These are phyloP conservation scores for Lutraria rhynchaena DNA, from an alignment of 1,140 invertebrate genomes.

Conservation along the genomic window DNA sequence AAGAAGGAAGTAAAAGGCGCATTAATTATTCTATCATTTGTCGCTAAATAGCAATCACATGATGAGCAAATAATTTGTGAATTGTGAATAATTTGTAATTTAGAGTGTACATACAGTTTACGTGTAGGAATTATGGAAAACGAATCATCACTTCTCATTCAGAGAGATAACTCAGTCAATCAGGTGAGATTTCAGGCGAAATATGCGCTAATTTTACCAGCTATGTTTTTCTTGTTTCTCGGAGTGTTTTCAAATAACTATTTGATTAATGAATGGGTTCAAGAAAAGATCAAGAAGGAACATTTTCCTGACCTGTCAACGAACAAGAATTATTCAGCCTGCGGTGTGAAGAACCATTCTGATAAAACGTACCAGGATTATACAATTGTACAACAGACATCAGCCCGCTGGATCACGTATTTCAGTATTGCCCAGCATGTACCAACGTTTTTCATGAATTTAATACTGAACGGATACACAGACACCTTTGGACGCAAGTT, in stretches of 20 bases:
- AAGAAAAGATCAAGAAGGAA: slow-evolving; percentile 17
- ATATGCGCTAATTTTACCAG: slow-evolving; percentile 9
- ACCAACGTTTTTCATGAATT: slow-evolving; percentile 16
- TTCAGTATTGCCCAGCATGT: slow-evolving; percentile 23
- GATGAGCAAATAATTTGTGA: too few relatives aligned
- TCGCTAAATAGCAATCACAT: too few relatives aligned
- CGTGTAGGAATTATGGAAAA: too few relatives aligned
- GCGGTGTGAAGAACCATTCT: slow-evolving; percentile 15
- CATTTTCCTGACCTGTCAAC: slow-evolving; percentile 17
- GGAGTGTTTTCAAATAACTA: neutral
- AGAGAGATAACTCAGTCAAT: too few relatives aligned
- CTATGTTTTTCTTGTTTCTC: slow-evolving; percentile 7
- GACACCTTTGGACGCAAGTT: slow-evolving; percentile 44
- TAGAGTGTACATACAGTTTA: too few relatives aligned
- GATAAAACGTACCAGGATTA: slow-evolving; percentile 5
- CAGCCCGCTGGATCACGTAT: slow-evolving; percentile 23
- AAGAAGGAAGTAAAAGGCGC: too few relatives aligned
- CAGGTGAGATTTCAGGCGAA: neutral
- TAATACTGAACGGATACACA: slow-evolving; percentile 16
- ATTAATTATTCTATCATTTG: too few relatives aligned
- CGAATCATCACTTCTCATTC: too few relatives aligned
- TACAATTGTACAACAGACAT: slow-evolving; percentile 31
- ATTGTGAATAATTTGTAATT: too few relatives aligned
- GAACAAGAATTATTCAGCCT: neutral
- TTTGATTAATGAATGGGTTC: slow-evolving; percentile 43